phyloP scores from a whole-genome alignment of 2,113 vertebrate species.

The Lipotes vexillifer region DNA sequence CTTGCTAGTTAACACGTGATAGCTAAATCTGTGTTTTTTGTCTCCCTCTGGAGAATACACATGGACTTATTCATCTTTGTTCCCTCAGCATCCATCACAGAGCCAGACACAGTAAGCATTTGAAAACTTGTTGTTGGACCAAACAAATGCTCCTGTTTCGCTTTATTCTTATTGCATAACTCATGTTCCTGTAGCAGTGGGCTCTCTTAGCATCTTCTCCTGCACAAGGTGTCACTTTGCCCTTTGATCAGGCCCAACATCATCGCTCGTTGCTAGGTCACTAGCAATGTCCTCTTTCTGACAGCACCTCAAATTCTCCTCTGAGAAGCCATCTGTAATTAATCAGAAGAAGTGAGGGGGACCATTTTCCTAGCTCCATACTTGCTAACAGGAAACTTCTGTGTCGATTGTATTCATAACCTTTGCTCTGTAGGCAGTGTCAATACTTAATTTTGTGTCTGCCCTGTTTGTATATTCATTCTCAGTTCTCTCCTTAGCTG shows the following conservation, averaged over 20 bases:
- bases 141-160: not conserved
- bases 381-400: not conserved
- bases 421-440: constrained; percentile 35
- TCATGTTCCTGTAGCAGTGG: not conserved
- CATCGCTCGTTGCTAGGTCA: not conserved
- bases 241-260: not conserved
- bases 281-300: not conserved
- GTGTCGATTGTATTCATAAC: not conserved
- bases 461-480: not conserved
- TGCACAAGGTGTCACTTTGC: not conserved
- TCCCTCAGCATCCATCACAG: not conserved
- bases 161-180: not conserved
- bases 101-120: not conserved
- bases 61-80: not conserved
- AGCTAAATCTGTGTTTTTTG: not conserved
- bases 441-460: constrained; percentile 46
- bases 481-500: not conserved
- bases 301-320: not conserved
- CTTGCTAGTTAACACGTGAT: not conserved
- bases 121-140: not conserved
- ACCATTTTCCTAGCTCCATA: not conserved
- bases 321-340: not conserved
- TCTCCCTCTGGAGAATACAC: not conserved
- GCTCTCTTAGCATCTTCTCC: not conserved
- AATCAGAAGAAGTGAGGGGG: not conserved